Evolutionary conservation across 1,140 invertebrate genomes (phyloP).

Genomic region (Centruroides sculpturatus): DNA sequence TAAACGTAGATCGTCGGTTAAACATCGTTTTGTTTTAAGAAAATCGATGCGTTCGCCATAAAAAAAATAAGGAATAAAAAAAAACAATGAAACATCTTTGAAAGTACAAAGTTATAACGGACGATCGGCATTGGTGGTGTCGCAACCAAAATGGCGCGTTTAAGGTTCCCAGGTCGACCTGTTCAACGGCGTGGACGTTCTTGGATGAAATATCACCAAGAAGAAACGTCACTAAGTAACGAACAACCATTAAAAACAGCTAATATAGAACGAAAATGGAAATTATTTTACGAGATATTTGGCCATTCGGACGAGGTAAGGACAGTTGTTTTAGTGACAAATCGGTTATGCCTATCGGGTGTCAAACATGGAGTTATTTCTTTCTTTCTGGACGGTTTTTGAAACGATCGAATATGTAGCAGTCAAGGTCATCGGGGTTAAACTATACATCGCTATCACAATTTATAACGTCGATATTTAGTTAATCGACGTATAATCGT

Average conservation of each 20-base stretch:
- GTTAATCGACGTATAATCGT: too few relatives aligned
- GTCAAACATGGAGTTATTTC: not conserved
- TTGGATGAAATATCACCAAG: slow-evolving; percentile 24
- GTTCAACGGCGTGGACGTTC: slow-evolving; percentile 28
- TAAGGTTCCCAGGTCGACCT: slow-evolving; percentile 30
- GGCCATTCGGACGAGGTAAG: slow-evolving; percentile 34
- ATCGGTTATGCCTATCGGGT: not conserved
- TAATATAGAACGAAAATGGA: slow-evolving; percentile 27
- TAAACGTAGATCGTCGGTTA: too few relatives aligned
- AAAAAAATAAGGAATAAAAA: too few relatives aligned
- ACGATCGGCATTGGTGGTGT: too few relatives aligned
- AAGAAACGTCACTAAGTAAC: slow-evolving; percentile 22
- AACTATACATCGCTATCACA: too few relatives aligned
- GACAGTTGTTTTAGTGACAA: not conserved
- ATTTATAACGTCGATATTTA: too few relatives aligned
- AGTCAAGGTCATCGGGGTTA: not conserved
- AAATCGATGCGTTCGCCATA: too few relatives aligned
- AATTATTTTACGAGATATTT: slow-evolving; percentile 30
- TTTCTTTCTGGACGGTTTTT: not conserved
- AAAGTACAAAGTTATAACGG: too few relatives aligned
- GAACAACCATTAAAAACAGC: slow-evolving; percentile 22
- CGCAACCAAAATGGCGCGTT: slow-evolving; percentile 26
- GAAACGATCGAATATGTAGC: not conserved
- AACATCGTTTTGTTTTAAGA: too few relatives aligned
- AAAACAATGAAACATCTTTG: too few relatives aligned